Evolutionary conservation across 2,113 vertebrate genomes (phyloP).

Genomic region (Tapirus terrestris): DNA sequence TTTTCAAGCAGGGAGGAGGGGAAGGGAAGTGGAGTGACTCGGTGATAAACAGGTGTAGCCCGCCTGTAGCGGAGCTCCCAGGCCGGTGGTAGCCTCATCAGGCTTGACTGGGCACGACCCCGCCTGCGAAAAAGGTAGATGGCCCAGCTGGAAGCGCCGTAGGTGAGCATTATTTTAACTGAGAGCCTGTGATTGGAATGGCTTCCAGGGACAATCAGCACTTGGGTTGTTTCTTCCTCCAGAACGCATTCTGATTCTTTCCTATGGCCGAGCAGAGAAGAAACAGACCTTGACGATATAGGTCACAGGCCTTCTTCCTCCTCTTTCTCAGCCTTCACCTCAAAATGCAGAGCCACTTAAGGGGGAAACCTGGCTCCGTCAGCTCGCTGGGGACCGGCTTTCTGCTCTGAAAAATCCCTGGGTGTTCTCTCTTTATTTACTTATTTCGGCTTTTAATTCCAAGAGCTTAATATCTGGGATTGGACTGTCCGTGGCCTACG

Average conservation of each 20-base stretch:
- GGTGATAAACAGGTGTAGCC: constrained; percentile 90
- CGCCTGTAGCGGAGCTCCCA: constrained; percentile 82
- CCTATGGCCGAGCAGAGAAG: constrained; percentile 79
- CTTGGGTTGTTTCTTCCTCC: constrained; percentile 73
- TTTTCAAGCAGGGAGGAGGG: constrained; percentile 85
- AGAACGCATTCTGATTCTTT: constrained; percentile 85
- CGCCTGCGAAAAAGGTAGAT: constrained; percentile 88
- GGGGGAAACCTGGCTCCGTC: background rate
- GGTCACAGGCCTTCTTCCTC: constrained; percentile 74
- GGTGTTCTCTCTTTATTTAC: constrained; percentile 71
- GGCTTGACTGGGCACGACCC: constrained; percentile 88
- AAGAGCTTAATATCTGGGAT: constrained; percentile 70
- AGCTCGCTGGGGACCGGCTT: background rate
- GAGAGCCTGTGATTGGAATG: constrained; percentile 87
- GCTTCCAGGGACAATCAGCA: constrained; percentile 88
- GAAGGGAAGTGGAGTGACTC: constrained; percentile 85
- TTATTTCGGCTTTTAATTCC: constrained; percentile 75
- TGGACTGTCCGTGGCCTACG: constrained; percentile 59
- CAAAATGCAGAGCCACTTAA: constrained; percentile 67
- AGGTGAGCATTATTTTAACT: constrained; percentile 91
- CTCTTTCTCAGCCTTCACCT: constrained; percentile 70
- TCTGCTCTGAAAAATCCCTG: constrained; percentile 12
- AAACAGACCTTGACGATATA: constrained; percentile 81
- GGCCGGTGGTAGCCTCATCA: constrained; percentile 88
- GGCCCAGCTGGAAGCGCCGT: constrained; percentile 87